Conservation (phyloP, 2,797 vertebrate species). For the Erethizon dorsatum region DNA sequence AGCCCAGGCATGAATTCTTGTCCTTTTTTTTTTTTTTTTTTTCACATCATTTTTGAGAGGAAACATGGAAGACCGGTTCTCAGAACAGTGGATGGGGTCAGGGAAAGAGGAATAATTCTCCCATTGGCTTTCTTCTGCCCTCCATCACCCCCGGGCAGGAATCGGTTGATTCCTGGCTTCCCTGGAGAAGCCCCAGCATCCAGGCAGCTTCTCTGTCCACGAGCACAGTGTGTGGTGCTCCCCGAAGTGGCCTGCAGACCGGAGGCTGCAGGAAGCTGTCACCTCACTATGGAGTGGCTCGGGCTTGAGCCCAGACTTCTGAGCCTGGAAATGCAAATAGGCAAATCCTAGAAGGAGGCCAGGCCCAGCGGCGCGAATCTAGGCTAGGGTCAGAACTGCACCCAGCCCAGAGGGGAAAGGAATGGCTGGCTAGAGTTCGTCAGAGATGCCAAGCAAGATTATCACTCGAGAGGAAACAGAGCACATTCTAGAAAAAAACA, state of each 20-base stretch:
- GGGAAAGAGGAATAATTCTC: neutral
- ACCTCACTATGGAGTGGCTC: accelerated
- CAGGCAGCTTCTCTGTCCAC: neutral
- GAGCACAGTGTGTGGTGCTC: neutral
- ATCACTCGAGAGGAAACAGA: neutral
- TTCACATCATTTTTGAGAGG: neutral
- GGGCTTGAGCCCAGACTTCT: neutral
- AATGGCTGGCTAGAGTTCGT: neutral
- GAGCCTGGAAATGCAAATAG: neutral
- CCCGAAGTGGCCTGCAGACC: accelerated
- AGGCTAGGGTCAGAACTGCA: neutral
- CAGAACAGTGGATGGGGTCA: neutral
- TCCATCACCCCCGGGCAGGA: neutral
- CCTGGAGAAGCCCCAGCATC: too few relatives aligned
- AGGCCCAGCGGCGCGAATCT: accelerated
- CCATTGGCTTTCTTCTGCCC: neutral
- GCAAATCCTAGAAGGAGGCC: too few relatives aligned
- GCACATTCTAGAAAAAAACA: neutral
- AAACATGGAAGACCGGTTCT: neutral
- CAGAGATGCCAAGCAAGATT: neutral
- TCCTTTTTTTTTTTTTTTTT: neutral
- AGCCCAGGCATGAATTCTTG: accelerated
- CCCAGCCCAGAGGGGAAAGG: neutral
- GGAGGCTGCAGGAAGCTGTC: neutral
- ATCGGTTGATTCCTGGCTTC: neutral